Evolutionary conservation across 2,888 invertebrate species (phyloP).

Genomic region (Archaeoteleia sp.): DNA sequence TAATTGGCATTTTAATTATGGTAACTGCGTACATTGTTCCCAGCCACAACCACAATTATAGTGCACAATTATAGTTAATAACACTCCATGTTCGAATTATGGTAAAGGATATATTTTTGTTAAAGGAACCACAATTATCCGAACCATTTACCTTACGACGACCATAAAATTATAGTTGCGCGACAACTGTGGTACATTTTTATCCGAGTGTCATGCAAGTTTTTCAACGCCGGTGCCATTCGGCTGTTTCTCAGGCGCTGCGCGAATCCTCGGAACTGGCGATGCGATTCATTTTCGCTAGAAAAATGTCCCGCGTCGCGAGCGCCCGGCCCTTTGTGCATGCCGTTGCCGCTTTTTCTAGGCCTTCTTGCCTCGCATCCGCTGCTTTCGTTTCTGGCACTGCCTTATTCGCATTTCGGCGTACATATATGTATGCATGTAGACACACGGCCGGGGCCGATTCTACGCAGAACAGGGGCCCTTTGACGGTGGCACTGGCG

Average conservation of each 20-base stretch:
- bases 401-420: constrained; percentile 59
- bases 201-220: no score
- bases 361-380: constrained; percentile 41
- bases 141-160: no score
- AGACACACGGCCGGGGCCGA: constrained; percentile 43
- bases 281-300: constrained; percentile 59
- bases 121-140: no score
- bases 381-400: constrained; percentile 33
- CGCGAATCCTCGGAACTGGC: constrained; percentile 55
- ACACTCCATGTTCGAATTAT: no score
- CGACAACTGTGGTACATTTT: no score
- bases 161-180: no score
- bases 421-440: constrained; percentile 45
- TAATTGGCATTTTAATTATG: no score
- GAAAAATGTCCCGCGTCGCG: constrained; percentile 52
- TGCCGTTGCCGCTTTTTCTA: constrained; percentile 53
- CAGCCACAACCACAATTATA: no score
- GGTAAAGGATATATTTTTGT: no score
- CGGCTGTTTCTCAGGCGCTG: constrained; percentile 41
- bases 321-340: constrained; percentile 47
- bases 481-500: constrained; percentile 67
- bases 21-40: no score
- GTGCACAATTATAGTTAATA: no score
- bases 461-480: constrained; percentile 59
- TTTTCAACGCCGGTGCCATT: no score